A percentile compares a stretch with the other conserved stretches of the same genome.
Conservation (phyloP, 2,888 invertebrate genomes). For the Frankliniella fusca region DNA sequence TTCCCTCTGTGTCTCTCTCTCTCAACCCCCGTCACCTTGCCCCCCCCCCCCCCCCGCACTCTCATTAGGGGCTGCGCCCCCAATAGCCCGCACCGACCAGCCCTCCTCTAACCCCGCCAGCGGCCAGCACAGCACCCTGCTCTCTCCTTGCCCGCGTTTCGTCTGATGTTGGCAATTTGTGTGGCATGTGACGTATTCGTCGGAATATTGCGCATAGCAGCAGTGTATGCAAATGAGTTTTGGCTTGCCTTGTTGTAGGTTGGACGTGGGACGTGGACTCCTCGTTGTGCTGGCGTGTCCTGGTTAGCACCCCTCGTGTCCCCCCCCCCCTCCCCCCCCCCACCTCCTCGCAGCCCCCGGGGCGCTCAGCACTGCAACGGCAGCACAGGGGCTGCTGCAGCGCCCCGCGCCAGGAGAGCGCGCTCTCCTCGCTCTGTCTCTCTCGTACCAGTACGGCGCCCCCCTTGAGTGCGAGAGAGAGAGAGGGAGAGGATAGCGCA, state of each 20-base stretch:
- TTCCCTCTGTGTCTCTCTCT: not conserved
- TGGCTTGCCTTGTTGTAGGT: not conserved
- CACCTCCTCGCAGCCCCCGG: not conserved
- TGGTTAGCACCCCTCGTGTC: not conserved
- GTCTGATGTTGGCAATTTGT: slow-evolving; percentile 20
- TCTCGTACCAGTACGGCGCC: too few relatives aligned
- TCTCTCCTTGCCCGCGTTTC: not conserved
- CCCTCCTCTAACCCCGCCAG: not conserved
- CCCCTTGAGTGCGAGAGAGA: too few relatives aligned
- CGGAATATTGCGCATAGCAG: slow-evolving; percentile 12
- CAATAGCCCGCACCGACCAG: not conserved
- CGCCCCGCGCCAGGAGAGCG: too few relatives aligned
- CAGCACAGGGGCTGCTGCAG: too few relatives aligned
- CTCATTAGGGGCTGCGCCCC: not conserved
- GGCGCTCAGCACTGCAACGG: not conserved
- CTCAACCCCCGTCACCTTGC: not conserved
- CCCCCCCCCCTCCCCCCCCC: not conserved
- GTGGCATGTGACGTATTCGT: slow-evolving; percentile 26
- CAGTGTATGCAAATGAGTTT: slow-evolving; percentile 13
- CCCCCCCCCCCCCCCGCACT: not conserved
- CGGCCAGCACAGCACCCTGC: not conserved
- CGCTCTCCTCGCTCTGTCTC: too few relatives aligned
- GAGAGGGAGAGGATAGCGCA: too few relatives aligned
- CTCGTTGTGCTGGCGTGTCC: not conserved
- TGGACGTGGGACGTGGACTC: not conserved